A percentile compares a stretch with the other conserved stretches of the same genome.
Evolutionary conservation across 2,797 vertebrate genomes (phyloP).

Genomic region (Odontamblyopus lacepedii): DNA sequence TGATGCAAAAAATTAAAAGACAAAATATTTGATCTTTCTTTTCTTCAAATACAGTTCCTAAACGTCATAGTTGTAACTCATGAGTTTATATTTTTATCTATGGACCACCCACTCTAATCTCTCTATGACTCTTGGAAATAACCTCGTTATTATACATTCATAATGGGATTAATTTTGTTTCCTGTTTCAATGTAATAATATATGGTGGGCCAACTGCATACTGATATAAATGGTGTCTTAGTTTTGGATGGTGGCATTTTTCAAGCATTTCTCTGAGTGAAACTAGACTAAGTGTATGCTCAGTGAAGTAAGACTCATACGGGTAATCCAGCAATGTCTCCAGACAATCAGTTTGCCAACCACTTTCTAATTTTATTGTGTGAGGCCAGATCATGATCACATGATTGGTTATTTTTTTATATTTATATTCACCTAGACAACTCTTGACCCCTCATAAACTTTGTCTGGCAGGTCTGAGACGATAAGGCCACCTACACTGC

Average conservation of each 20-base stretch:
- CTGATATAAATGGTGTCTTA: neutral
- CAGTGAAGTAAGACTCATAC: neutral
- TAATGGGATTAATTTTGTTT: neutral
- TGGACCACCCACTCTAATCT: constrained; percentile 34
- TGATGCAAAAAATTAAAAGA: constrained; percentile 21
- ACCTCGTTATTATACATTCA: neutral
- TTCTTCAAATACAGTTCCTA: neutral
- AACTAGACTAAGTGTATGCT: neutral
- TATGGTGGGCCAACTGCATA: neutral
- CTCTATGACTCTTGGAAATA: constrained; percentile 30
- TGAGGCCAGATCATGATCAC: neutral
- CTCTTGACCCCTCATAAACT: neutral
- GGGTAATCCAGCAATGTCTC: neutral
- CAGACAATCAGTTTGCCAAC: neutral
- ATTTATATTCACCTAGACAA: neutral
- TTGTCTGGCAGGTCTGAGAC: constrained; percentile 32
- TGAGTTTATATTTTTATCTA: neutral
- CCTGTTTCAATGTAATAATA: neutral
- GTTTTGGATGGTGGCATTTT: neutral
- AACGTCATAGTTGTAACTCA: neutral
- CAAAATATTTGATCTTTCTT: neutral
- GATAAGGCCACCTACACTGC: constrained; percentile 24
- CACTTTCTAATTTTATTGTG: neutral
- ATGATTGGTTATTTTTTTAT: neutral
- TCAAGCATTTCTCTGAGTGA: neutral